Evolutionary conservation across 2,113 vertebrate species (phyloP).

Genomic region (Plectropomus leopardus): DNA sequence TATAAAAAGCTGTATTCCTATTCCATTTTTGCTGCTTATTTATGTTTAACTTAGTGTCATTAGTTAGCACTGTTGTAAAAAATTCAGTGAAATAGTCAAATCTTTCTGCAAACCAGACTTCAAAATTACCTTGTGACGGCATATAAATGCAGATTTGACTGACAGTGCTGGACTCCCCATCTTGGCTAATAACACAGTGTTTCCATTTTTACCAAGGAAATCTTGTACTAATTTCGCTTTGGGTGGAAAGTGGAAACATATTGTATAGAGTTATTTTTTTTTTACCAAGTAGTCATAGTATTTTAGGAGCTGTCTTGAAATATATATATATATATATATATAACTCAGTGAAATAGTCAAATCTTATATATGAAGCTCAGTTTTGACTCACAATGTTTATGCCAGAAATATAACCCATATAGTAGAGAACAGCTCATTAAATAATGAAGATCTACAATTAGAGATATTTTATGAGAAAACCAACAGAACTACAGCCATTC

Average conservation of each 20-base stretch:
- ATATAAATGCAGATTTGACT: background rate
- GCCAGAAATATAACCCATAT: background rate
- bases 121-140: background rate
- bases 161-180: background rate
- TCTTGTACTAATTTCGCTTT: background rate
- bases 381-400: background rate
- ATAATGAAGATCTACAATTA: background rate
- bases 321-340: no score
- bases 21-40: constrained; percentile 16
- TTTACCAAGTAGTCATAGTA: background rate
- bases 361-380: no score
- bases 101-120: background rate
- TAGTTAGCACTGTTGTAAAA: no score
- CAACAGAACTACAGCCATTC: background rate
- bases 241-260: background rate
- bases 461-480: background rate
- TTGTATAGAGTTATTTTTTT: background rate
- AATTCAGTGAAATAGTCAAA: background rate
- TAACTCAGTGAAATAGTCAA: no score
- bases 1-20: constrained; percentile 18
- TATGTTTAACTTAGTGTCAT: constrained; percentile 8
- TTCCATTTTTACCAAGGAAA: background rate
- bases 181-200: background rate
- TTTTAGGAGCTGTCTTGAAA: background rate
- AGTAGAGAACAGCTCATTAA: background rate